These are phyloP conservation scores for Bostrychus sinensis DNA, from an alignment of 2,113 vertebrate species.

Conservation along the genomic window DNA sequence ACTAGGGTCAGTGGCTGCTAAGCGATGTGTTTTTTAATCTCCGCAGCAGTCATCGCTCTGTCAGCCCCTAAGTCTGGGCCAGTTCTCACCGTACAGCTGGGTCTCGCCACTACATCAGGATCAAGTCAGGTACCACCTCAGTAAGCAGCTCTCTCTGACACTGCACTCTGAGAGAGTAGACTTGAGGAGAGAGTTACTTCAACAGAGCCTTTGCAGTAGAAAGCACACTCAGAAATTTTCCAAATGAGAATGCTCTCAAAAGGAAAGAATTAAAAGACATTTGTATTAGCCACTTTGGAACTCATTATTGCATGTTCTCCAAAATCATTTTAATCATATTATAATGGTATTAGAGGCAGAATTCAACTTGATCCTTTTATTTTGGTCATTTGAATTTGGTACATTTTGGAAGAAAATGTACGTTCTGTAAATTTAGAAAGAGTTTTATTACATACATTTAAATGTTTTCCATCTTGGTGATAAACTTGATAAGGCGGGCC, in stretches of 20 bases:
- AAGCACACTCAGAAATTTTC: neutral
- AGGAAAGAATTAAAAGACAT: neutral
- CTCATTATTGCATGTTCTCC: neutral
- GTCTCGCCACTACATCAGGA: conserved; percentile 43
- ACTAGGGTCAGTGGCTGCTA: conserved; percentile 42
- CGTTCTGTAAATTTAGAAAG: no score
- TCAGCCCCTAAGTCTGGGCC: conserved; percentile 44
- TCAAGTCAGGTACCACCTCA: conserved; percentile 29
- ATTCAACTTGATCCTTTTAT: no score
- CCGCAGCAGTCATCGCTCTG: conserved; percentile 31
- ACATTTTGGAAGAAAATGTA: no score
- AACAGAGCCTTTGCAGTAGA: neutral
- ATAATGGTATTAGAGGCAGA: no score
- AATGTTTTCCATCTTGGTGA: no score
- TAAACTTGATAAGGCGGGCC: no score
- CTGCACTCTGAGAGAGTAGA: conserved; percentile 1
- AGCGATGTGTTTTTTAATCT: conserved; percentile 28
- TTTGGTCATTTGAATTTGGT: no score
- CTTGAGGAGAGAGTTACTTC: neutral
- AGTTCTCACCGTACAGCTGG: conserved; percentile 26
- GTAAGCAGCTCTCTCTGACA: neutral
- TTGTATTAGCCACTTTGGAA: neutral
- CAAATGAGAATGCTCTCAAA: neutral
- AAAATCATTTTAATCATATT: neutral
- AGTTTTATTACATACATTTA: no score